phyloP scores from a whole-genome alignment of 2,888 invertebrate species.

The Oscheius sp. region DNA sequence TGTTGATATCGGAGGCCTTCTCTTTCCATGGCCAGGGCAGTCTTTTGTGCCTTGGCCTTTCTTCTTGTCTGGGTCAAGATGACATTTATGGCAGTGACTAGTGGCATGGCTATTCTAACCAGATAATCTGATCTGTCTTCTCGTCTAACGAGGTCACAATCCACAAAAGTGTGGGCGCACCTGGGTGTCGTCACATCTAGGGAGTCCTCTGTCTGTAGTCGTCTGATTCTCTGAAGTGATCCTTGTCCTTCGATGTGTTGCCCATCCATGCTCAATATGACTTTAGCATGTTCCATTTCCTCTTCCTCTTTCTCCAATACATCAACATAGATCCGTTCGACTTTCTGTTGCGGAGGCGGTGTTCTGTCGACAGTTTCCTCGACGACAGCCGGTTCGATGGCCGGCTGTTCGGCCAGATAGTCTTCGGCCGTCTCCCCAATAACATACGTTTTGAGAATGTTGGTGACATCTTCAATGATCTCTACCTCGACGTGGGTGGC shows the following conservation, averaged over 20 bases:
- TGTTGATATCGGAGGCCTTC: slow-evolving; percentile 49
- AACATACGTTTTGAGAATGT: slow-evolving; percentile 71
- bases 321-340: slow-evolving; percentile 68
- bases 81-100: slow-evolving; percentile 47
- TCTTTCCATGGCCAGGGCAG: slow-evolving; percentile 30
- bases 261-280: slow-evolving; percentile 65
- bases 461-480: slow-evolving; percentile 70
- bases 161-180: slow-evolving; percentile 66
- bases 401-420: slow-evolving; percentile 47
- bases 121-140: slow-evolving; percentile 69
- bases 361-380: slow-evolving; percentile 61
- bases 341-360: slow-evolving; percentile 53
- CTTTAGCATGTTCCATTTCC: slow-evolving; percentile 55
- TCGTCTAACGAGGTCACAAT: slow-evolving; percentile 67
- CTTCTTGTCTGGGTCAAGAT: slow-evolving; percentile 39
- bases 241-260: slow-evolving; percentile 63
- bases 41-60: slow-evolving; percentile 35
- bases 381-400: slow-evolving; percentile 38
- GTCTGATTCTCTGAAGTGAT: slow-evolving; percentile 40
- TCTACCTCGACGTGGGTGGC: slow-evolving; percentile 71
- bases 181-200: slow-evolving; percentile 57
- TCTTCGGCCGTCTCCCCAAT: slow-evolving; percentile 69
- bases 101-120: slow-evolving; percentile 58
- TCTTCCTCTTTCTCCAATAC: slow-evolving; percentile 61
- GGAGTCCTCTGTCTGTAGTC: slow-evolving; percentile 63